Evolutionary conservation across 2,888 invertebrate genomes (phyloP), one percentile per base, ranked within the genome.

Genomic region (Athalia circularis): DNA sequence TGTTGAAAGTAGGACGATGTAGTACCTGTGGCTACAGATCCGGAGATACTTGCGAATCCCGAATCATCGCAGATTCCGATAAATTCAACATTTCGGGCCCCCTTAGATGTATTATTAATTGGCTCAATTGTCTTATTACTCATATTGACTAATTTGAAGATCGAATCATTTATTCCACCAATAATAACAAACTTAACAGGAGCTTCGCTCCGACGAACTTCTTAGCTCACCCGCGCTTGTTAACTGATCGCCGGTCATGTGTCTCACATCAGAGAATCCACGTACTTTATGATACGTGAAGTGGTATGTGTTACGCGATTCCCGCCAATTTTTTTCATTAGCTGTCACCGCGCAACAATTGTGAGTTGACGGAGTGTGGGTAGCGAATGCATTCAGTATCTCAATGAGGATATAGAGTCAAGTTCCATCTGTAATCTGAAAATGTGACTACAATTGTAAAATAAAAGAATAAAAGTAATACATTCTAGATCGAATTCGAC

Each of bases 1-100:
- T n/a, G 47, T 67, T 50, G 13, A 67, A 15, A 48, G 15, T 62
- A 3, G 15, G 54, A 6, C 4, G 50, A 9, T 11, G 15, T 59
- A 77, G 15, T 59, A 77, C 77, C 72, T 77, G 59, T 75, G 7
- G 77, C 50, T 13, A 78, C n/a, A 45, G 82, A 79, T 43, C 80
- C 82, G 43, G 81, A 80, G 62, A 82, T 83, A 52, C 83, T 83
- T 0, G 80, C 79, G 64, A 83, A 83, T 4, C 83, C 83, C 3
- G 83, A 83, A 70, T 83, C 83, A 52, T 83, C 83, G 29, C 77
- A 79, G n/a, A 79, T 48, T 9, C 80, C 81, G 48, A 82, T 72
- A 15, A 74, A 80, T n/a, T 83, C 82, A 8, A 80, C 75, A 64
- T 43, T 45, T 65, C 79, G 59, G 2, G 67, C 4, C 15, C 78